A percentile compares a stretch with the other conserved stretches of the same genome.
Evolutionary conservation across 2,113 vertebrate species (phyloP).

Genomic region (Oncorhynchus kisutch): DNA sequence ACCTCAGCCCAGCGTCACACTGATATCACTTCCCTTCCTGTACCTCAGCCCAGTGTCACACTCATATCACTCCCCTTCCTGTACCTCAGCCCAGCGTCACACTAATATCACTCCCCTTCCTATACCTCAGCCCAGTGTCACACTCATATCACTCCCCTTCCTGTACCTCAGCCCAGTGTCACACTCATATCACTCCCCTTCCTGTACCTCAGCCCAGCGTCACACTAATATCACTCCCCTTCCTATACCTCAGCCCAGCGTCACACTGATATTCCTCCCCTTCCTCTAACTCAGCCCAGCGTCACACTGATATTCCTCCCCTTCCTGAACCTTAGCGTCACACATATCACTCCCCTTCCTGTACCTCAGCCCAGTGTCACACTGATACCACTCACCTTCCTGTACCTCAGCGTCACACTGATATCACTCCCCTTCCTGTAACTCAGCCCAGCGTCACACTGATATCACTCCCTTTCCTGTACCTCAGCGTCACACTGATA

Average conservation of each 20-base stretch:
- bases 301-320: too few relatives aligned
- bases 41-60: neutral
- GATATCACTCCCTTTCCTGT: too few relatives aligned
- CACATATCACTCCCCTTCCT: conserved; percentile 24
- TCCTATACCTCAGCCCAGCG: neutral
- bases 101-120: conserved; percentile 29
- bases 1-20: neutral
- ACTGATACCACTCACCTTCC: conserved; percentile 27
- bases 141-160: conserved; percentile 28
- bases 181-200: conserved; percentile 21
- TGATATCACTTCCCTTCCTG: conserved; percentile 28
- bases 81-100: neutral
- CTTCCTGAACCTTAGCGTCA: too few relatives aligned
- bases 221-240: conserved; percentile 1
- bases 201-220: neutral
- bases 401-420: conserved; percentile 3
- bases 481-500: too few relatives aligned
- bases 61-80: conserved; percentile 30
- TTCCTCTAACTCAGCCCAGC: too few relatives aligned
- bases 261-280: conserved; percentile 21
- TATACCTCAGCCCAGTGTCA: neutral
- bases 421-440: conserved; percentile 27
- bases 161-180: neutral
- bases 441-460: too few relatives aligned
- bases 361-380: neutral